Evolutionary conservation across 2,888 invertebrate species (phyloP).

Genomic region (Hedychridium roseum): DNA sequence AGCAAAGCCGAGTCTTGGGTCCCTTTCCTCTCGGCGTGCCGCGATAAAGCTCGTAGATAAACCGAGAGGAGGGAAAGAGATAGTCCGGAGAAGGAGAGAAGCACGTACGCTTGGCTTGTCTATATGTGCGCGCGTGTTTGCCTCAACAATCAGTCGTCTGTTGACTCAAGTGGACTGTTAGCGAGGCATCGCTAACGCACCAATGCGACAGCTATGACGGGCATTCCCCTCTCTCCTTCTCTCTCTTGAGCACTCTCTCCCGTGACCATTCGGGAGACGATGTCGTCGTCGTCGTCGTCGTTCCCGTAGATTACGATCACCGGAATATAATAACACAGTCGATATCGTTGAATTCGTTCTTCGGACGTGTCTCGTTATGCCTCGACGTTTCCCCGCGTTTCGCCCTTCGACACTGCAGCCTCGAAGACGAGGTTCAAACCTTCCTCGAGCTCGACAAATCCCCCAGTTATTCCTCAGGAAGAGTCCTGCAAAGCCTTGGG

Average conservation of each 20-base stretch:
- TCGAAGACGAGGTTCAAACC: no score
- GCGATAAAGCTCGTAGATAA: conserved; percentile 33
- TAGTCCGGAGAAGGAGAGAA: background rate
- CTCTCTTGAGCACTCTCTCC: background rate
- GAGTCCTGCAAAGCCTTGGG: no score
- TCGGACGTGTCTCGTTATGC: no score
- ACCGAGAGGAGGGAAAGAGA: conserved; percentile 13
- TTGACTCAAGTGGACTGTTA: conserved; percentile 53
- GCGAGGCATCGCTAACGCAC: conserved; percentile 46
- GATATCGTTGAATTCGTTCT: no score
- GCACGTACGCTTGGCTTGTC: conserved; percentile 1
- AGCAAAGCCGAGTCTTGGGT: no score
- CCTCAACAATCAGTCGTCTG: conserved; percentile 48
- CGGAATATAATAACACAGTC: conserved; percentile 29
- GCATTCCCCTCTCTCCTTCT: conserved; percentile 17
- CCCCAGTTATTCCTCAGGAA: no score
- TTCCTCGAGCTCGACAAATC: no score
- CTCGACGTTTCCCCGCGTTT: no score
- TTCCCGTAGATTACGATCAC: conserved; percentile 16
- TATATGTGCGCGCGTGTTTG: conserved; percentile 34
- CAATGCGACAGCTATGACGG: conserved; percentile 14
- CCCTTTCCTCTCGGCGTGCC: conserved; percentile 13
- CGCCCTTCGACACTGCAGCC: no score
- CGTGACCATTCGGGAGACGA: background rate
- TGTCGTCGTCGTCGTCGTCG: background rate